phyloP scores from a whole-genome alignment of 1,140 invertebrate genomes.

The Drosophila simulans region DNA sequence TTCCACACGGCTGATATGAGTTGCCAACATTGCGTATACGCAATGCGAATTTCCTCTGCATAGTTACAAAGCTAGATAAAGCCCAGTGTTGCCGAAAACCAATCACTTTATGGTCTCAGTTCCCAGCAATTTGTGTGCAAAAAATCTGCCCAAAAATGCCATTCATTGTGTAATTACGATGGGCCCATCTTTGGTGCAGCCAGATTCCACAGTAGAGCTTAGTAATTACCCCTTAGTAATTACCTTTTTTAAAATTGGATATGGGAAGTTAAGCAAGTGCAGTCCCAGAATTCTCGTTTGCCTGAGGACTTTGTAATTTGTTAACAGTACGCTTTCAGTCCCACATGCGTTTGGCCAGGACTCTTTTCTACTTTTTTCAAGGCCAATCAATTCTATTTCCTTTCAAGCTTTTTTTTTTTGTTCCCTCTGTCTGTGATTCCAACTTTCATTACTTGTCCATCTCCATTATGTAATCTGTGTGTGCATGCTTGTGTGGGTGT shows the following conservation, averaged over 20 bases:
- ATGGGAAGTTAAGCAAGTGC: slow-evolving; percentile 5
- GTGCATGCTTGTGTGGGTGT: slow-evolving; percentile 24
- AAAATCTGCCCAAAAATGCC: background rate
- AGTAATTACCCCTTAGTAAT: slow-evolving; percentile 4
- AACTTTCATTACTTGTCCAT: slow-evolving; percentile 63
- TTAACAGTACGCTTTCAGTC: background rate
- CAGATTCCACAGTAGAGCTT: background rate
- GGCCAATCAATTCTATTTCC: slow-evolving; percentile 55
- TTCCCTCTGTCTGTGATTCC: slow-evolving; percentile 35
- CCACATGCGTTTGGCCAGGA: background rate
- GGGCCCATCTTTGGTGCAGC: background rate
- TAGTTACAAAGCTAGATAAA: background rate
- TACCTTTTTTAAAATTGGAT: background rate
- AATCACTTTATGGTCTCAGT: background rate
- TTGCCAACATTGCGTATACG: background rate
- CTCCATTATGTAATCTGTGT: slow-evolving; percentile 46
- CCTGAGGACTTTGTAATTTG: slow-evolving; percentile 8
- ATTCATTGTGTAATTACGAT: slow-evolving; percentile 1
- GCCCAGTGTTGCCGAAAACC: background rate
- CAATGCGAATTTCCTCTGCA: background rate
- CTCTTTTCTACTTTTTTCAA: slow-evolving; percentile 18
- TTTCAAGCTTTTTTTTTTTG: slow-evolving; percentile 16
- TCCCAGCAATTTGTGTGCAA: background rate
- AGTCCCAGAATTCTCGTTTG: background rate
- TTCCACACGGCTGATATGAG: background rate